Evolutionary conservation across 2,113 vertebrate species (phyloP), one percentile per base, ranked within the genome.

Genomic region (Apeltes quadracus): DNA sequence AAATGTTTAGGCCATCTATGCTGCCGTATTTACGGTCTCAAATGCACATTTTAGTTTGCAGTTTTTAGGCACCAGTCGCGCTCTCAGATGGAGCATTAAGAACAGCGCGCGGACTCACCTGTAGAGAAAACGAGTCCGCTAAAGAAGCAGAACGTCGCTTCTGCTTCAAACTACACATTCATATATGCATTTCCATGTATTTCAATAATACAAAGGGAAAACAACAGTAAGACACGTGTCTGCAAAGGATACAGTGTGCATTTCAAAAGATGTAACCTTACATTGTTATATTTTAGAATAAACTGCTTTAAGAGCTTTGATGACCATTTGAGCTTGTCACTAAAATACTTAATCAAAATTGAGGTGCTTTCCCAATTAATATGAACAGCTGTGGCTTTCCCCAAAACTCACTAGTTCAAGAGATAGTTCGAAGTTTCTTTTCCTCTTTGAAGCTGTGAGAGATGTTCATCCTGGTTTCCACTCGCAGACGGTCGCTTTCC

Each of bases 351-450:
- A 13, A 12, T 18, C 7, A 7, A 16, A 62, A 2, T 12, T 16
- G 16, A 5, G 29, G 13, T 7, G 63, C 12, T 54, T 20, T 29
- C 14, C 29, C 29, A 11, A 22, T 39, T 34, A 27, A 27, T 22
- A 14, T 32, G 23, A 27, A 5, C 5, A 1, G 1, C 6, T 2
- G 63, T 5, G n/a, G 12, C n/a, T 23, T 38, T 38, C 20, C 27
- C 36, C 41, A 23, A 56, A 7, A 68, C 65, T 68, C 5, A 69
- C 61, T 41, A 51, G 29, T 74, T 39, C 14, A 66, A 41, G 4
- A 50, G 62, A 41, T 41, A 66, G 27, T 53, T 9, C 41, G 22
- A 4, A 50, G 22, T 0, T 48, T 50, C 8, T 18, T 54, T 1
- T 61, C 36, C 12, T 68, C 46, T 0, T 67, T 67, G 1, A 69